These are phyloP conservation scores for Drosophila miranda DNA, from an alignment of 1,140 invertebrate genomes.

Conservation along the genomic window DNA sequence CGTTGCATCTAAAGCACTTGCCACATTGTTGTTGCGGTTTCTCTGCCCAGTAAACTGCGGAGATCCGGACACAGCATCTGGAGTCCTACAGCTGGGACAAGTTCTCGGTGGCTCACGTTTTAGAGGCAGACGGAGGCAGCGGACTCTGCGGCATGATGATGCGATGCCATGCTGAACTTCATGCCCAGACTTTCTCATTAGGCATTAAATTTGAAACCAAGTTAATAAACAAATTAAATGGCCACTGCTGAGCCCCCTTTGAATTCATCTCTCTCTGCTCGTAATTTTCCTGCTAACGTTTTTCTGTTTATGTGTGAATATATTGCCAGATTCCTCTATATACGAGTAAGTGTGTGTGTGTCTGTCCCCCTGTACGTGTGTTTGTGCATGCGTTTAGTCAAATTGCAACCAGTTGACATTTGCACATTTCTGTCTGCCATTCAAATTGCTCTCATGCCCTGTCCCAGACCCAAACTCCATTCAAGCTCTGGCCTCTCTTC, in stretches of 20 bases:
- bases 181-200: conserved; percentile 36
- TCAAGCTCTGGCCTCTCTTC: conserved; percentile 3
- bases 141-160: too few relatives aligned
- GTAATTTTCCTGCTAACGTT: conserved; percentile 12
- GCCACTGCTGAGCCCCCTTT: conserved; percentile 23
- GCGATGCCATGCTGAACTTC: too few relatives aligned
- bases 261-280: conserved; percentile 14
- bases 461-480: conserved; percentile 8
- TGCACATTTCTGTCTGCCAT: conserved; percentile 51
- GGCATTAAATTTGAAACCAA: conserved; percentile 41
- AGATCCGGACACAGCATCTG: neutral
- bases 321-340: too few relatives aligned
- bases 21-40: conserved; percentile 61
- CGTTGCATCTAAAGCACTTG: conserved; percentile 51
- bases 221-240: conserved; percentile 63
- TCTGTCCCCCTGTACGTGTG: neutral
- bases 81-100: conserved; percentile 26
- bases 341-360: too few relatives aligned
- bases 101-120: conserved; percentile 38
- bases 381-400: conserved; percentile 31
- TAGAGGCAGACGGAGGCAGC: conserved; percentile 1
- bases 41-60: conserved; percentile 26
- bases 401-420: conserved; percentile 59
- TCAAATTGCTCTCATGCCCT: conserved; percentile 21
- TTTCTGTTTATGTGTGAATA: conserved; percentile 13